A percentile compares a stretch with the other conserved stretches of the same genome.
Conservation (phyloP, 1,140 invertebrate genomes). For the Drepana arcuata region DNA sequence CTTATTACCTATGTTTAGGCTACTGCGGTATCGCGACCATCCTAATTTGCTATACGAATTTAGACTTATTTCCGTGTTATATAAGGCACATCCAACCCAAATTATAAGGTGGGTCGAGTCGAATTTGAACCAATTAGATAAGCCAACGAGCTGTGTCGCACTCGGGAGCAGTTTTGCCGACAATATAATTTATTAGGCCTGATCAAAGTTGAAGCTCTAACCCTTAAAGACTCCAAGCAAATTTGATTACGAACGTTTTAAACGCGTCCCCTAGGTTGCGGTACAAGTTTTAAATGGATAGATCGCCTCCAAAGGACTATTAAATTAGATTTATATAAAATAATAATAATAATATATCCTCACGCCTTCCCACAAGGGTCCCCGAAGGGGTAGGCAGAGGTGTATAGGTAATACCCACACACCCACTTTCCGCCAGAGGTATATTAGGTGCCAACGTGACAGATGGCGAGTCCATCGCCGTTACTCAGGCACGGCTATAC, state of each 20-base stretch:
- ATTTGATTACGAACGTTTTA: slow-evolving; percentile 64
- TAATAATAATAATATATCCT: too few relatives aligned
- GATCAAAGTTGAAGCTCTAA: slow-evolving; percentile 61
- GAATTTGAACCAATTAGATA: slow-evolving; percentile 69
- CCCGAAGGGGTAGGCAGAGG: too few relatives aligned
- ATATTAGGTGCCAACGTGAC: too few relatives aligned
- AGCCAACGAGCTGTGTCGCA: slow-evolving; percentile 65
- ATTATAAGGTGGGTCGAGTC: slow-evolving; percentile 59
- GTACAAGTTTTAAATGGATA: slow-evolving; percentile 52
- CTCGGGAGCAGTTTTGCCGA: slow-evolving; percentile 65
- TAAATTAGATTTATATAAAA: too few relatives aligned
- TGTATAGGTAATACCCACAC: too few relatives aligned
- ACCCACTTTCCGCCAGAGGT: too few relatives aligned
- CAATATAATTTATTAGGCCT: slow-evolving; percentile 70
- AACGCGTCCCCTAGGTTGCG: slow-evolving; percentile 48
- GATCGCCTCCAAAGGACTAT: too few relatives aligned
- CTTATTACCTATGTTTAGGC: slow-evolving; percentile 56
- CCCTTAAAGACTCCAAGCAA: slow-evolving; percentile 67
- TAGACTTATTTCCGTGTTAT: slow-evolving; percentile 49
- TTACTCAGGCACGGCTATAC: too few relatives aligned
- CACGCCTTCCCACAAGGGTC: too few relatives aligned
- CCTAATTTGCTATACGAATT: slow-evolving; percentile 33
- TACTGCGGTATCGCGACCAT: slow-evolving; percentile 31
- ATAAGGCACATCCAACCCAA: slow-evolving; percentile 50
- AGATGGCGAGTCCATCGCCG: too few relatives aligned